These are phyloP conservation scores for Syngnathus acus DNA, from an alignment of 2,797 vertebrate species.

Conservation along the genomic window DNA sequence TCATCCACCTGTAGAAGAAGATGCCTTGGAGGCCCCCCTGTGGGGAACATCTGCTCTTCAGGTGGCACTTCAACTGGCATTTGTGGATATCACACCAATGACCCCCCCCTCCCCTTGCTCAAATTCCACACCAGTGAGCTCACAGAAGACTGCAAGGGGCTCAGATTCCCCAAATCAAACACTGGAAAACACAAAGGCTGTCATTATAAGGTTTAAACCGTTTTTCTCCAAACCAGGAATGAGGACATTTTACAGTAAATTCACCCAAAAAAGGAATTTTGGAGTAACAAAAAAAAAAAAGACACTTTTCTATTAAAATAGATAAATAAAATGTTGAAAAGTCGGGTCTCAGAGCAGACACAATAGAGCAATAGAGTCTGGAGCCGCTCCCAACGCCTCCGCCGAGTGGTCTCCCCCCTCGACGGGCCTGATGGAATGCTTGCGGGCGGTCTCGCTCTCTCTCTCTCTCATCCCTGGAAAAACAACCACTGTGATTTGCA, in stretches of 20 bases:
- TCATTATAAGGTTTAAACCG: not conserved
- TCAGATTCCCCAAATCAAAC: constrained; percentile 46
- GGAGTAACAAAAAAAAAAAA: not conserved
- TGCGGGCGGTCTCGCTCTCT: not conserved
- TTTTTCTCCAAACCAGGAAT: no score
- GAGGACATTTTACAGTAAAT: no score
- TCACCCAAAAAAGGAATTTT: not conserved
- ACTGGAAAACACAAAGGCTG: constrained; percentile 26
- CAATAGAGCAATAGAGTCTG: not conserved
- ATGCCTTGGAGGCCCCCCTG: not conserved
- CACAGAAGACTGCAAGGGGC: constrained; percentile 29
- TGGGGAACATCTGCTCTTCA: not conserved
- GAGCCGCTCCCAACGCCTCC: not conserved
- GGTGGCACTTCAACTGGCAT: not conserved
- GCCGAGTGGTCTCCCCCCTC: not conserved
- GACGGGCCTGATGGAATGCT: constrained; percentile 3
- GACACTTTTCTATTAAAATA: not conserved
- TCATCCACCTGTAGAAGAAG: not conserved
- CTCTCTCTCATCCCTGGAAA: not conserved
- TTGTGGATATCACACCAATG: not conserved
- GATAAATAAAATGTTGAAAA: no score
- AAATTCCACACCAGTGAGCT: constrained; percentile 55
- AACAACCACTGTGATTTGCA: not conserved
- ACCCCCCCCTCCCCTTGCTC: not conserved
- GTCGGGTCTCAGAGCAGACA: not conserved